Conservation (phyloP, 2,888 invertebrate genomes). For the Anaspis maculata region DNA sequence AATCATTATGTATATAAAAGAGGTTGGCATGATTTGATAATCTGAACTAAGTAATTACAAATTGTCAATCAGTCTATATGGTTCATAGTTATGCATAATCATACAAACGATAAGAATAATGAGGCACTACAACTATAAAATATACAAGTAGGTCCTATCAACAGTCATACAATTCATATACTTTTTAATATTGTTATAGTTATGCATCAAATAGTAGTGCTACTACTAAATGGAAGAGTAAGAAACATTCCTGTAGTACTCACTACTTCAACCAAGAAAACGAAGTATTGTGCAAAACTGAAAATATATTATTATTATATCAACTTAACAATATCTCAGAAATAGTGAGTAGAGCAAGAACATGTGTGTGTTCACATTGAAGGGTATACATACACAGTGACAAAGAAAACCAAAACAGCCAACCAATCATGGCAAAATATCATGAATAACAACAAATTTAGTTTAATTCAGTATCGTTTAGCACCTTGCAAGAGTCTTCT, state of each 20-base stretch:
- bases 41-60: slow-evolving; percentile 10
- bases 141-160: slow-evolving; percentile 8
- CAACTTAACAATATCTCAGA: too few species aligned
- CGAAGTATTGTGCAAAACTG: neutral
- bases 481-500: slow-evolving; percentile 12
- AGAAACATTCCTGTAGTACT: slow-evolving; percentile 10
- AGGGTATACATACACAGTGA: slow-evolving; percentile 3
- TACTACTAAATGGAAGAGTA: slow-evolving; percentile 10
- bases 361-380: too few species aligned
- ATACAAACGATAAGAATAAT: slow-evolving; percentile 17
- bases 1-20: slow-evolving; percentile 5
- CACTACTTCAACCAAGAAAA: slow-evolving; percentile 2
- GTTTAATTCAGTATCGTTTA: slow-evolving; percentile 10
- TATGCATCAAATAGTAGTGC: too few species aligned
- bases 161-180: too few species aligned
- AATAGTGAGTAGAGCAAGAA: too few species aligned
- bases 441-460: slow-evolving; percentile 12
- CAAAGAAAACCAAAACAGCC: slow-evolving; percentile 5
- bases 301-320: too few species aligned
- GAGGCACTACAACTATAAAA: slow-evolving; percentile 18
- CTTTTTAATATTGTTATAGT: too few species aligned
- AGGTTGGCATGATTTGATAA: slow-evolving; percentile 10
- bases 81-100: slow-evolving; percentile 16
- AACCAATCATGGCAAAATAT: slow-evolving; percentile 6
- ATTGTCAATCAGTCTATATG: slow-evolving; percentile 19